Evolutionary conservation across 2,888 invertebrate genomes (phyloP).

Genomic region (Ellobium chinense): DNA sequence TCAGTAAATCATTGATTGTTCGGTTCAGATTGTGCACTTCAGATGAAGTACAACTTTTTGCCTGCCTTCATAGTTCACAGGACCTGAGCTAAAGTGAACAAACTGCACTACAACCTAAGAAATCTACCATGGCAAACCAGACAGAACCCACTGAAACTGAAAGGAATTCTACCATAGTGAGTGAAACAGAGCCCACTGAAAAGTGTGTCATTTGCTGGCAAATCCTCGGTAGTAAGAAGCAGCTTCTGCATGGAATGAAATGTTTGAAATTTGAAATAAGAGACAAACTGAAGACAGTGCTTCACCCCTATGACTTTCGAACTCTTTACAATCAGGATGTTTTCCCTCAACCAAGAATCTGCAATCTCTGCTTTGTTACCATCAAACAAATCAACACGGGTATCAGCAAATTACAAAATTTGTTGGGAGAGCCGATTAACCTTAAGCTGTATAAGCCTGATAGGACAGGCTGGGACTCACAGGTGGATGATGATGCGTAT

Average conservation of each 20-base stretch:
- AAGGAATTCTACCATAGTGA: no score
- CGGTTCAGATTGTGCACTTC: no score
- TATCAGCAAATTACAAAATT: not conserved
- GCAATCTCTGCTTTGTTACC: slow-evolving; percentile 27
- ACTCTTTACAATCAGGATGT: slow-evolving; percentile 6
- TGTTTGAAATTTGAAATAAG: slow-evolving; percentile 10
- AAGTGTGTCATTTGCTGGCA: slow-evolving; percentile 36
- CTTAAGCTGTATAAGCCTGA: not conserved
- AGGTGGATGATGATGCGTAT: no score
- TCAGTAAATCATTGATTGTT: no score
- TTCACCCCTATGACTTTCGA: slow-evolving; percentile 20
- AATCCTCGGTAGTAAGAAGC: slow-evolving; percentile 25
- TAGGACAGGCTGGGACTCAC: slow-evolving; percentile 10
- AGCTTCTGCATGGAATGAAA: slow-evolving; percentile 26
- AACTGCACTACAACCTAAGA: no score
- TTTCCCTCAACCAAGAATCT: slow-evolving; percentile 35
- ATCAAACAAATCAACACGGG: slow-evolving; percentile 19
- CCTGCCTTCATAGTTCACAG: no score
- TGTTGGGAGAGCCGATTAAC: slow-evolving; percentile 20
- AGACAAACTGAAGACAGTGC: slow-evolving; percentile 8
- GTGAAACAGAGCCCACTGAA: not conserved
- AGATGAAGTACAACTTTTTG: no score
- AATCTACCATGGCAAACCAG: no score
- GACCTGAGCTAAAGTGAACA: no score
- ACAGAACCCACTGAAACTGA: no score